These are phyloP conservation scores for Tauraco erythrolophus DNA, from an alignment of 2,113 vertebrate species.

Conservation along the genomic window DNA sequence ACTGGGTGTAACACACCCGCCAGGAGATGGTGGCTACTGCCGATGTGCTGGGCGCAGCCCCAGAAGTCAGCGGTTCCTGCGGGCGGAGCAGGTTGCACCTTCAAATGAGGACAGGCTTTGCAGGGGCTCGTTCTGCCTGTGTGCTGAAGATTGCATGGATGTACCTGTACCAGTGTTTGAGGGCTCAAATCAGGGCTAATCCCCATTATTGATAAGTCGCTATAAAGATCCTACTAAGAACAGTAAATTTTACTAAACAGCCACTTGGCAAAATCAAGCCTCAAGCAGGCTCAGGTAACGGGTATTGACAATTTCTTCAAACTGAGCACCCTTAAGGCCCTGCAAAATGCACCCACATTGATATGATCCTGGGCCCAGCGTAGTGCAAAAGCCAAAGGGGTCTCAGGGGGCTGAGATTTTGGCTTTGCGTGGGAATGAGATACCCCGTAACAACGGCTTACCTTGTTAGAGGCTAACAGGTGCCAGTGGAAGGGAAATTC, in stretches of 20 bases:
- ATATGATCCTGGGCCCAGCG: not conserved
- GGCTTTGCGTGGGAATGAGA: not conserved
- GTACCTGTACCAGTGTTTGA: not conserved
- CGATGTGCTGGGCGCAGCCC: not conserved
- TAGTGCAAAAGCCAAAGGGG: not conserved
- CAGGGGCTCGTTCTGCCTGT: not conserved
- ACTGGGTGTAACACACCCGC: not conserved
- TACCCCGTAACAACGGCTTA: not conserved
- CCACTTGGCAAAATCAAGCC: not conserved
- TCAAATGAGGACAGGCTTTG: not conserved
- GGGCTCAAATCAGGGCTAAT: not conserved
- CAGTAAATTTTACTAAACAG: not conserved
- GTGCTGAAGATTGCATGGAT: not conserved
- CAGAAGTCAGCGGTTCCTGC: not conserved
- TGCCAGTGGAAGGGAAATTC: not conserved
- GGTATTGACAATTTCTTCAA: not conserved
- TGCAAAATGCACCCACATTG: rapidly evolving
- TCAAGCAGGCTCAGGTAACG: not conserved
- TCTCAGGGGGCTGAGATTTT: not conserved
- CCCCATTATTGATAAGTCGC: not conserved
- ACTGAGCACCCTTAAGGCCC: not conserved
- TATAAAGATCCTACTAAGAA: not conserved
- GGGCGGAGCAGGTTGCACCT: not conserved
- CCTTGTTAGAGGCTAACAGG: not conserved
- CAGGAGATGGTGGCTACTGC: not conserved